Percentiles rank a stretch among this genome's conserved stretches.
These are phyloP conservation scores for Caenorhabditis sp. DNA, from an alignment of 2,888 invertebrate species.

Conservation along the genomic window DNA sequence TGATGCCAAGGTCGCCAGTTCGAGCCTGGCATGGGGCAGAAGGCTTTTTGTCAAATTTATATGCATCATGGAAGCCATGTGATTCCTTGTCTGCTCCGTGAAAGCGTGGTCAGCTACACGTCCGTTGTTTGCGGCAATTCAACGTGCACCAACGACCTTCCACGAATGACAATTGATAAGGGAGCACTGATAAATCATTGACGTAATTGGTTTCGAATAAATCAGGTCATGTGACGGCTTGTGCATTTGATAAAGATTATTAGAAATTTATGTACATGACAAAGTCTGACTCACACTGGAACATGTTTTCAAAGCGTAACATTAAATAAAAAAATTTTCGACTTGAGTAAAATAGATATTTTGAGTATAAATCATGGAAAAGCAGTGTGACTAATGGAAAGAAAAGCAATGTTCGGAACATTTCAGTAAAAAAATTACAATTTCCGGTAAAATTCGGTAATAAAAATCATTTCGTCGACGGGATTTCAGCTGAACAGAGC, in stretches of 20 bases:
- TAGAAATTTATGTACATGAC: too few relatives aligned
- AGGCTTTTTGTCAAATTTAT: conserved; percentile 41
- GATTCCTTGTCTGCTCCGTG: not conserved
- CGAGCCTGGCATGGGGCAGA: conserved; percentile 70
- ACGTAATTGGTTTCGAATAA: conserved; percentile 21
- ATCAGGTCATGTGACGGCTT: conserved; percentile 28
- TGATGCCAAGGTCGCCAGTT: conserved; percentile 67
- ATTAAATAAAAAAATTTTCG: too few relatives aligned
- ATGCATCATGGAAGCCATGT: not conserved
- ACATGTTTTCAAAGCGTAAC: too few relatives aligned
- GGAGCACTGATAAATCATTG: conserved; percentile 32
- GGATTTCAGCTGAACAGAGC: too few relatives aligned
- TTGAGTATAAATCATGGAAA: too few relatives aligned
- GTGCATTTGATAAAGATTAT: not conserved
- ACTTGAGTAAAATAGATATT: too few relatives aligned
- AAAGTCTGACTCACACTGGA: too few relatives aligned
- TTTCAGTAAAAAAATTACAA: too few relatives aligned
- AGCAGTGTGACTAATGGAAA: too few relatives aligned
- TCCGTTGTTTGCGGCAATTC: not conserved
- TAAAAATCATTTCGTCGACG: too few relatives aligned
- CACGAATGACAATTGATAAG: conserved; percentile 29
- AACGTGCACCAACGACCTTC: conserved; percentile 9
- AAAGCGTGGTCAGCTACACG: not conserved
- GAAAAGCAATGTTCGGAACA: too few relatives aligned
- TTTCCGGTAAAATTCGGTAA: too few relatives aligned